Conservation (phyloP, 2,888 invertebrate species). For the Coenonympha glycerion region DNA sequence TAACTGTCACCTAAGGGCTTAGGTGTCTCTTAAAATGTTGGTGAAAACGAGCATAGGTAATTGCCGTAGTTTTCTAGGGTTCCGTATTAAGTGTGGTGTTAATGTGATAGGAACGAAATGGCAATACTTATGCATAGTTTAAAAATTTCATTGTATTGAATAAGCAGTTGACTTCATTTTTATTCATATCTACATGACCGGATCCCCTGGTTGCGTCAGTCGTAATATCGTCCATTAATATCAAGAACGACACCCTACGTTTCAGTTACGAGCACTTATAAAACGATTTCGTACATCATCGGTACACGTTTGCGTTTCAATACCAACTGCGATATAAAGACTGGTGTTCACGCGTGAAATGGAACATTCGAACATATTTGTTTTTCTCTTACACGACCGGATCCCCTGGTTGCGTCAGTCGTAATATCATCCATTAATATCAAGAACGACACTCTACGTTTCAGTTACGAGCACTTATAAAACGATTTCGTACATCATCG, state of each 20-base stretch:
- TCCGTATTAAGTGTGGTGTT: too few species aligned
- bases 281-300: conserved; percentile 24
- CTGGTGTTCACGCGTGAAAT: neutral
- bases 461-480: conserved; percentile 22
- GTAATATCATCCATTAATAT: conserved; percentile 11
- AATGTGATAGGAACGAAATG: too few species aligned
- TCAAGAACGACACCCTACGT: conserved; percentile 12
- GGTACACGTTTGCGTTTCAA: conserved; percentile 17
- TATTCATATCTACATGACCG: neutral
- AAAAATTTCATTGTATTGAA: too few species aligned
- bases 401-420: neutral
- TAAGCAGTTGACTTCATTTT: neutral
- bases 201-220: neutral
- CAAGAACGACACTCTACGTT: conserved; percentile 13
- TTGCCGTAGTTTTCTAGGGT: too few species aligned
- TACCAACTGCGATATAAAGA: neutral
- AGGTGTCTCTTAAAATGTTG: too few species aligned
- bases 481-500: conserved; percentile 23
- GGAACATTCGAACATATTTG: neutral
- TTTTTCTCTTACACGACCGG: neutral
- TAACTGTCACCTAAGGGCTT: too few species aligned
- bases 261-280: conserved; percentile 22
- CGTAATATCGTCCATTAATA: conserved; percentile 11
- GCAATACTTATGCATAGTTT: too few species aligned
- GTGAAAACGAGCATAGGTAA: too few species aligned